Conservation (phyloP, 2,797 vertebrate genomes). For the Phylloscopus collybita region DNA sequence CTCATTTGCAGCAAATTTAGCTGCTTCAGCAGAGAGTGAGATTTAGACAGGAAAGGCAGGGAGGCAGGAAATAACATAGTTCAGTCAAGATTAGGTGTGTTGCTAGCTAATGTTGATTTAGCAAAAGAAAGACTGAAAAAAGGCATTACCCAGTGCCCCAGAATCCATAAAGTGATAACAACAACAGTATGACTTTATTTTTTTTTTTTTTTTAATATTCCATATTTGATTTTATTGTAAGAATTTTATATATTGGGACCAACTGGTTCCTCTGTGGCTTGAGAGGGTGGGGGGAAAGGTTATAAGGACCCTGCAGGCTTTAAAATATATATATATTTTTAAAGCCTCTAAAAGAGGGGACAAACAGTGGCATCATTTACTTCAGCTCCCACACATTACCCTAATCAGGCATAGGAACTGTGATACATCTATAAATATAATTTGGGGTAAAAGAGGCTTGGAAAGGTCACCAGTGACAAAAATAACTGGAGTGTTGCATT, state of each 20-base stretch:
- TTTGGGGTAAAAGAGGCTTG: neutral
- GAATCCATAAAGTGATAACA: neutral
- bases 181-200: neutral
- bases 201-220: neutral
- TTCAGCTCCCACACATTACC: neutral
- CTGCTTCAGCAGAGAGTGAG: constrained; percentile 68
- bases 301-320: neutral
- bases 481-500: neutral
- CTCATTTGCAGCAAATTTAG: constrained; percentile 70
- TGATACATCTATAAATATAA: neutral
- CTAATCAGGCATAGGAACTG: neutral
- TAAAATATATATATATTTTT: neutral
- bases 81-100: constrained; percentile 59
- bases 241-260: neutral
- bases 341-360: neutral
- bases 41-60: constrained; percentile 66
- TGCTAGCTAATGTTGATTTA: constrained; percentile 61
- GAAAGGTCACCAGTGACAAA: neutral
- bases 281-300: neutral
- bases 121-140: constrained; percentile 8
- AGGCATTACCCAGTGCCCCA: neutral
- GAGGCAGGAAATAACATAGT: constrained; percentile 68
- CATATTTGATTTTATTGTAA: neutral
- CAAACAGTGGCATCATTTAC: neutral
- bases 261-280: neutral